A percentile compares a stretch with the other conserved stretches of the same genome.
These are phyloP conservation scores for Acrocyrtus sp. DNA, from an alignment of 2,888 invertebrate species.

Conservation along the genomic window DNA sequence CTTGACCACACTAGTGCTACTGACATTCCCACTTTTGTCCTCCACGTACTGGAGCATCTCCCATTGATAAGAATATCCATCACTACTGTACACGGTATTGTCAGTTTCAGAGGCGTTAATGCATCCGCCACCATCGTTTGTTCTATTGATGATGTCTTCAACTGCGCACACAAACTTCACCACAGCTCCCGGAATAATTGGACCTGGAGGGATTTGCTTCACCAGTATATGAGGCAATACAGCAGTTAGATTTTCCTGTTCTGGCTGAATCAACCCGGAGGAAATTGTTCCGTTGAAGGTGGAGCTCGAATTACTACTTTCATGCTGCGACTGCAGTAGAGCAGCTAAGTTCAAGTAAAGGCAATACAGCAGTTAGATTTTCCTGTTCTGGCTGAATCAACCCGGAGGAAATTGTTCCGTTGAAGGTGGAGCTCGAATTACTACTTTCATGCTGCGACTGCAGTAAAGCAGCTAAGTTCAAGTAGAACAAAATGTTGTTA, in stretches of 20 bases:
- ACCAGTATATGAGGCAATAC: constrained; percentile 11
- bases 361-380: background rate
- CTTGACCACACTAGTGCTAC: constrained; percentile 25
- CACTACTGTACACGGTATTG: background rate
- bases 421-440: no score
- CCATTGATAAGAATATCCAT: constrained; percentile 40
- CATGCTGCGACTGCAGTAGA: constrained; percentile 28
- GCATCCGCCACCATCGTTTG: background rate
- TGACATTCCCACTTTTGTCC: constrained; percentile 23
- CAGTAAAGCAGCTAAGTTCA: constrained; percentile 38
- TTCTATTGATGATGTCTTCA: background rate
- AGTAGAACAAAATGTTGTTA: constrained; percentile 38
- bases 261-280: no score
- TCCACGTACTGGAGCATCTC: constrained; percentile 40
- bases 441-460: constrained; percentile 30
- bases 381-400: background rate
- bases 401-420: constrained; percentile 4
- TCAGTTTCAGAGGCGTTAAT: background rate
- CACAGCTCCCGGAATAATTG: constrained; percentile 31
- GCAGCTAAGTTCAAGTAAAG: constrained; percentile 43
- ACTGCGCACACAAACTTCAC: constrained; percentile 45
- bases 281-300: background rate
- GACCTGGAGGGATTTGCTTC: constrained; percentile 44
- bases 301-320: no score
- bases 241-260: background rate